phyloP scores from a whole-genome alignment of 2,113 vertebrate species.

The Sylvilagus bachmani region DNA sequence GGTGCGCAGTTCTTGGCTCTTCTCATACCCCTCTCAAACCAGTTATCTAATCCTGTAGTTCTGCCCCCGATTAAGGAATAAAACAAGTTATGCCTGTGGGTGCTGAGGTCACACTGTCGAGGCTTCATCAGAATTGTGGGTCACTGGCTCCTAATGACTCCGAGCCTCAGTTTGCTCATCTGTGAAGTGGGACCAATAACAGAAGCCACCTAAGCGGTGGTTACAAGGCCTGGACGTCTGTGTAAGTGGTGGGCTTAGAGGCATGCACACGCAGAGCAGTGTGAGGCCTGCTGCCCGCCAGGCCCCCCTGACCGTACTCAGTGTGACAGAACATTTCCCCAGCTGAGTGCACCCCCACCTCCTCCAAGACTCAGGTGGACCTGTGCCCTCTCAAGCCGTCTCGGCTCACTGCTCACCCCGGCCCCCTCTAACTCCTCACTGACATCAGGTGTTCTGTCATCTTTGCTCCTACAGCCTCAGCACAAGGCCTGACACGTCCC shows the following conservation, averaged over 20 bases:
- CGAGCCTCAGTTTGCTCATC: not conserved
- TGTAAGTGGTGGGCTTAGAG: too few species aligned
- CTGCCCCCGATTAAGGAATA: not conserved
- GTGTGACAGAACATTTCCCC: not conserved
- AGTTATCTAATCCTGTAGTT: not conserved
- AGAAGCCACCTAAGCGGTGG: not conserved
- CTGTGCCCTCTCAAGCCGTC: not conserved
- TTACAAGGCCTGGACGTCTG: too few species aligned
- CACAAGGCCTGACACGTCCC: too few species aligned
- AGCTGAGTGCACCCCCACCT: not conserved
- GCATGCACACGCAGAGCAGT: too few species aligned
- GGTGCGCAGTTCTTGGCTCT: too few species aligned
- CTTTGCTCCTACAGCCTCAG: not conserved
- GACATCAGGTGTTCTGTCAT: not conserved
- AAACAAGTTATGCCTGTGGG: not conserved
- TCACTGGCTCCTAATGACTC: not conserved
- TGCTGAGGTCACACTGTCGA: not conserved
- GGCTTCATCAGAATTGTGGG: not conserved
- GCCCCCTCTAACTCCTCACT: not conserved
- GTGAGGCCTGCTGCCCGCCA: too few species aligned
- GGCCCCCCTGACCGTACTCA: not conserved
- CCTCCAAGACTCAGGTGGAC: not conserved
- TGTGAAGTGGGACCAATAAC: not conserved
- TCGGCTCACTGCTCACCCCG: too few species aligned
- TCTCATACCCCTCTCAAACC: not conserved